Evolutionary conservation across 2,888 invertebrate species (phyloP).

Genomic region (Alcis repandata): DNA sequence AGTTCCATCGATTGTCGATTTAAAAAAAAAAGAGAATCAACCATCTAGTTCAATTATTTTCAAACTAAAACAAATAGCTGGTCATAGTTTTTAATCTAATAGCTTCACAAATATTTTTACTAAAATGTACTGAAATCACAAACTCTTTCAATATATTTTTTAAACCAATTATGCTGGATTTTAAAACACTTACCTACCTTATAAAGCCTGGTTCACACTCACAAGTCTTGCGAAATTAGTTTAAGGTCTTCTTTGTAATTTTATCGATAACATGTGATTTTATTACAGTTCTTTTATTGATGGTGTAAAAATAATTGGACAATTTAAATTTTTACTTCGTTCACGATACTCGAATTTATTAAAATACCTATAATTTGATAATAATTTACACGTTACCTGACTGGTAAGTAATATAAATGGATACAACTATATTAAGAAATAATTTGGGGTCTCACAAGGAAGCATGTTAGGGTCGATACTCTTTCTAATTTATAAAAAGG

Average conservation of each 20-base stretch:
- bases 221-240: slow-evolving; percentile 26
- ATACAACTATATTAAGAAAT: background rate
- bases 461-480: background rate
- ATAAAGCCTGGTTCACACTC: background rate
- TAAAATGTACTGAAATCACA: no score
- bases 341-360: slow-evolving; percentile 9
- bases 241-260: slow-evolving; percentile 37
- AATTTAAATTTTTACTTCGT: slow-evolving; percentile 30
- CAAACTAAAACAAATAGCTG: no score
- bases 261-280: slow-evolving; percentile 40
- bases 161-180: no score
- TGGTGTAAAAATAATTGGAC: slow-evolving; percentile 32
- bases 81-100: no score
- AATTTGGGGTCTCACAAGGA: background rate
- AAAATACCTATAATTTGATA: slow-evolving; percentile 14
- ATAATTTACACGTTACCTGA: background rate
- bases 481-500: background rate
- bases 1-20: no score
- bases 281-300: slow-evolving; percentile 35
- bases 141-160: no score
- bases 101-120: no score
- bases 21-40: no score
- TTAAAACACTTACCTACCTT: no score
- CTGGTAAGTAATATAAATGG: background rate
- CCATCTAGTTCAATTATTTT: no score